Percentiles rank a stretch among this genome's conserved stretches.
Evolutionary conservation across 2,113 vertebrate species (phyloP).

Genomic region (Tragulus kanchil): DNA sequence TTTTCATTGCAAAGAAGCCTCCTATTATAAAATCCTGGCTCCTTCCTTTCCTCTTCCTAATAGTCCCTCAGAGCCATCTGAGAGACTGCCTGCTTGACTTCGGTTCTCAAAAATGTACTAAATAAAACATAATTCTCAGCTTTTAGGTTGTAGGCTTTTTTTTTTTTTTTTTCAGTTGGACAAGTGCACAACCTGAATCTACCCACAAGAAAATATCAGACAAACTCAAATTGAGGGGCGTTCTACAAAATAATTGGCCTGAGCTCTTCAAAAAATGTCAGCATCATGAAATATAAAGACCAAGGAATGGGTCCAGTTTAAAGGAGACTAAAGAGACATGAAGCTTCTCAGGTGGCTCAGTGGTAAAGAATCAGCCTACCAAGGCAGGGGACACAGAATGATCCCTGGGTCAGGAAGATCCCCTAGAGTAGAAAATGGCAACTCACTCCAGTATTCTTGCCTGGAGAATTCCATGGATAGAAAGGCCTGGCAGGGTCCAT

Average conservation of each 20-base stretch:
- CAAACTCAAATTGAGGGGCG: background rate
- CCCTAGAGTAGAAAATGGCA: background rate
- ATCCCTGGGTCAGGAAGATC: background rate
- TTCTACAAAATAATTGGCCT: background rate
- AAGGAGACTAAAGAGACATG: background rate
- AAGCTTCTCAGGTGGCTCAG: background rate
- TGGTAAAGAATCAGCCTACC: background rate
- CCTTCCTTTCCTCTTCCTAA: background rate
- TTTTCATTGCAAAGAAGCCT: background rate
- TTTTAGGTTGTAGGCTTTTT: background rate
- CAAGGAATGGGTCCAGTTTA: background rate
- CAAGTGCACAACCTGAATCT: background rate
- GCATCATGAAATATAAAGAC: background rate
- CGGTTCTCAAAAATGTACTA: background rate
- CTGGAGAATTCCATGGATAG: background rate
- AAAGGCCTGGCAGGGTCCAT: background rate
- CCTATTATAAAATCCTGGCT: background rate
- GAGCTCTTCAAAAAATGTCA: background rate
- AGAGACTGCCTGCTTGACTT: background rate
- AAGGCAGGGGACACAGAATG: background rate
- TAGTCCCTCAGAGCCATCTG: background rate
- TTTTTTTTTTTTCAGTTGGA: background rate
- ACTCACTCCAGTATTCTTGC: background rate
- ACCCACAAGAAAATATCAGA: background rate
- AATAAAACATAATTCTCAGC: background rate